Conservation (phyloP, 2,888 invertebrate genomes). For the Tiphia femorata region DNA sequence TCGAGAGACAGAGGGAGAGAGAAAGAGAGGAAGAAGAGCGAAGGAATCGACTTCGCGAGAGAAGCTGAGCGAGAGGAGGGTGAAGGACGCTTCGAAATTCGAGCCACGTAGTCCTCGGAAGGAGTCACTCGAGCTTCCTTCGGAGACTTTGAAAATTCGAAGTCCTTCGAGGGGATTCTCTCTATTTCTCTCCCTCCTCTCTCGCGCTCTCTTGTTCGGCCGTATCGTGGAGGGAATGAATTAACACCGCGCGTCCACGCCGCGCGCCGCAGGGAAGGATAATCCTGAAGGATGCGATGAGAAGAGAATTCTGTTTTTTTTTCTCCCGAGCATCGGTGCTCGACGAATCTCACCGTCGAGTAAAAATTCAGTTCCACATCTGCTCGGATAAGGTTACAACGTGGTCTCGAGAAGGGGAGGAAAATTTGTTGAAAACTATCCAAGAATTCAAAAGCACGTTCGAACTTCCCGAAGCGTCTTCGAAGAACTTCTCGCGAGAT, state of each 20-base stretch:
- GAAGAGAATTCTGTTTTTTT: no score
- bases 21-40: background rate
- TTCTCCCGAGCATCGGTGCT: no score
- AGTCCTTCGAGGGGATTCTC: constrained; percentile 1
- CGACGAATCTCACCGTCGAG: no score
- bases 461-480: background rate
- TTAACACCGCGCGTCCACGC: no score
- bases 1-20: constrained; percentile 24
- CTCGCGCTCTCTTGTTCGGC: no score
- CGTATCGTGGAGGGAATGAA: no score
- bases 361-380: no score
- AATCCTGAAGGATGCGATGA: no score
- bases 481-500: background rate
- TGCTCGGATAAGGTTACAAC: no score
- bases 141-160: constrained; percentile 12
- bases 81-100: constrained; percentile 15
- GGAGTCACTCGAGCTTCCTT: constrained; percentile 2
- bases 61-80: background rate
- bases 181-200: no score
- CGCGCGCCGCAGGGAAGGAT: no score
- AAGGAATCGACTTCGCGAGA: background rate
- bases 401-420: background rate
- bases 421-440: no score
- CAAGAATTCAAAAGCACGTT: background rate
- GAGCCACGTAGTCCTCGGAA: constrained; percentile 22